phyloP scores from a whole-genome alignment of 2,797 vertebrate species.

The Eulemur rubriventer region DNA sequence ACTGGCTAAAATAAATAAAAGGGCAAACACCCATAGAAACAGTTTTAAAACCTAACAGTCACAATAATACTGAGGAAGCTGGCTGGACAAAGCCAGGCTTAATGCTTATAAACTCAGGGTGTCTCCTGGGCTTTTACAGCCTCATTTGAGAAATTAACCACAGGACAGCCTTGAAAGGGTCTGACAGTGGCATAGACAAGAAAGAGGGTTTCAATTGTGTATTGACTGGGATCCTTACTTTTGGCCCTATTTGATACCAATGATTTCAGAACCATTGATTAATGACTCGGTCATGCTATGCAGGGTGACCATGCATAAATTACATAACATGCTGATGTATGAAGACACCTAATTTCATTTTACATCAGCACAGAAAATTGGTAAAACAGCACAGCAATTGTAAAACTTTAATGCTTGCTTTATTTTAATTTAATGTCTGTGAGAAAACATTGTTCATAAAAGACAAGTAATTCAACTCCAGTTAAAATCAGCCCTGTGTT shows the following conservation, averaged over 20 bases:
- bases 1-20: conserved; percentile 52
- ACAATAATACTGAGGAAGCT: conserved; percentile 8
- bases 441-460: neutral
- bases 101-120: neutral
- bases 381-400: too few relatives aligned
- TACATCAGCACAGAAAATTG: neutral
- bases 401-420: neutral
- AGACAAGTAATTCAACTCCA: neutral
- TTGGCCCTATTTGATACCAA: neutral
- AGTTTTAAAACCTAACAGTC: neutral
- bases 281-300: neutral
- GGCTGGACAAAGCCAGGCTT: neutral
- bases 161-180: neutral
- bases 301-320: neutral
- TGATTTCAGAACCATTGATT: neutral
- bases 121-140: neutral
- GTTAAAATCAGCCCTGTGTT: neutral
- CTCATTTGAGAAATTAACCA: neutral
- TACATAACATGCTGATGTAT: neutral
- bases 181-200: neutral
- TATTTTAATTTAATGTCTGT: conserved; percentile 11
- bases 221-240: neutral
- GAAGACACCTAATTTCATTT: neutral
- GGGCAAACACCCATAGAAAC: neutral
- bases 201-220: neutral